Percentiles rank a stretch among this genome's conserved stretches.
Evolutionary conservation across 1,140 invertebrate genomes (phyloP).

Genomic region (Platorchestia sp.): DNA sequence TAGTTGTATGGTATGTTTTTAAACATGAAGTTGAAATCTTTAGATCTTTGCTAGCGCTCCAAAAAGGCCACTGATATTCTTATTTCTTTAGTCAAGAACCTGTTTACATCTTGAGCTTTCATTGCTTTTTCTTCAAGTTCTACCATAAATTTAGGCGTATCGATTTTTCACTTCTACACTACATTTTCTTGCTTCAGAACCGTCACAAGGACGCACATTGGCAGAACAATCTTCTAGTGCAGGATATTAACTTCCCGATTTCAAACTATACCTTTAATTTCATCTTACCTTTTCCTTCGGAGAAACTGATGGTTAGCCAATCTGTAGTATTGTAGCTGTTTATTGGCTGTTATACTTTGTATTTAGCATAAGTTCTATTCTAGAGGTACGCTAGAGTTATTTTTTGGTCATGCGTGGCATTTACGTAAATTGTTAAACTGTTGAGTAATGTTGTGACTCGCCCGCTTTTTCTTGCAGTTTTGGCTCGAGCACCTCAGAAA

Average conservation of each 20-base stretch:
- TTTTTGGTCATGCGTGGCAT: not conserved
- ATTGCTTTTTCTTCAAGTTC: too few species aligned
- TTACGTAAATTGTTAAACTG: not conserved
- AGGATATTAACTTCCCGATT: too few species aligned
- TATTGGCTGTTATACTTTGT: not conserved
- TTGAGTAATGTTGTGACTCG: not conserved
- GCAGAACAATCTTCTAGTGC: too few species aligned
- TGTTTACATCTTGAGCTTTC: too few species aligned
- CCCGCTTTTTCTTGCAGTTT: conserved; percentile 76
- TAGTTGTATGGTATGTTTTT: not conserved
- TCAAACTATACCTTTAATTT: not conserved
- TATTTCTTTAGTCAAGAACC: too few species aligned
- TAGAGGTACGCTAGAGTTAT: not conserved
- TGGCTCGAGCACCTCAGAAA: conserved; percentile 95
- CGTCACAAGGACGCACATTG: too few species aligned
- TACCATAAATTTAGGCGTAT: too few species aligned
- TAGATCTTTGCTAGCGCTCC: not conserved
- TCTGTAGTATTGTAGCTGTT: not conserved
- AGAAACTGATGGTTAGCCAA: not conserved
- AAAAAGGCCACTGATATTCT: too few species aligned
- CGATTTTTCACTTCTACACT: too few species aligned
- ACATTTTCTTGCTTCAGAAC: too few species aligned
- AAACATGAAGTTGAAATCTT: not conserved
- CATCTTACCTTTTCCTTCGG: not conserved
- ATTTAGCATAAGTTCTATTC: not conserved